Base-by-base conservation (phyloP, 2,888 invertebrate genomes). In the Synanthedon formicaeformis region DNA sequence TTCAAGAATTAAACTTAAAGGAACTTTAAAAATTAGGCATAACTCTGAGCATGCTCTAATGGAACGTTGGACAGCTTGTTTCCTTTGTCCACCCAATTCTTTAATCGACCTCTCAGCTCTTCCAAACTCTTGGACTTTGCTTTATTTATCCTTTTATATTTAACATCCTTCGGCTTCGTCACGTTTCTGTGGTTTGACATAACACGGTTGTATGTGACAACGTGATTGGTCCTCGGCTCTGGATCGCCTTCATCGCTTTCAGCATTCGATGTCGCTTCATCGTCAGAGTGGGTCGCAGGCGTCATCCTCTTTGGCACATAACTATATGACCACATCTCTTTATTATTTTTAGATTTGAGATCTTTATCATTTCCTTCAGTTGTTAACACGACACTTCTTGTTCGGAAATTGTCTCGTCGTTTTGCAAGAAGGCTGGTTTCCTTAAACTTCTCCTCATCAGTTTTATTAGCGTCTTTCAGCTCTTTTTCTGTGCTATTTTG, bases 141-240 rank as follows among this genome's bases (percentile, higher is more conserved):
- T 75, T 96, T 95, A 74, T 95, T 96, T 75, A 95, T 96, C 69
- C 95, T 90, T 75, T 95, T 95, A 83, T 95, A 96, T 80, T 96
- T 96, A 40, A 96, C 95, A 73, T 96, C 96, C 83, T 95, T 95
- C 59, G 95, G 95, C 75, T 96, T 96, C 4, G 95, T 95, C 52
- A 96, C 96, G 52, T 94, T 95, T 58, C 95, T 89, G 76, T 96
- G 96, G 80, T 95, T 96, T 50, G 94, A 94, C 95, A 96, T 96
- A 54, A 96, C 95, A 60, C 96, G 87, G 78, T 95, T 95, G 80
- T 93, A 94, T 1, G 92, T 92, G 12, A 92, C 92, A 51, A 94
- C 93, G 56, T 91, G 92, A 56, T 81, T 88, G 13, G 85, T 66
- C 62, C 71, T 75, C 2, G 71, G 76, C 51, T 81, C 81, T 1